phyloP scores from a whole-genome alignment of 2,797 vertebrate genomes.

The Sebastes umbrosus region DNA sequence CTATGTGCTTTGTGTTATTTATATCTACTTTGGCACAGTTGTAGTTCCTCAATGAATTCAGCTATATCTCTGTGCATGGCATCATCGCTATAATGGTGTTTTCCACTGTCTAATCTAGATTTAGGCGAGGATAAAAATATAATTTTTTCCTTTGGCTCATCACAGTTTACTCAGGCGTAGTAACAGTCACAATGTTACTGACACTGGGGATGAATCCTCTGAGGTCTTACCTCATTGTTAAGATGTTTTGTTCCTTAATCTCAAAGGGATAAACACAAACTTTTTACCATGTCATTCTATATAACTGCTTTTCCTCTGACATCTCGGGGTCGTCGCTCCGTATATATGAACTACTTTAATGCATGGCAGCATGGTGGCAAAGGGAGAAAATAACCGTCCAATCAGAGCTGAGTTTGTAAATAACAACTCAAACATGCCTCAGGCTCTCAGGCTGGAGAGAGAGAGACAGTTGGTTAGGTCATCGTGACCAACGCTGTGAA shows the following conservation, averaged over 20 bases:
- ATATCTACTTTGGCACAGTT: too few species aligned
- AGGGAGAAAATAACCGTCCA: neutral
- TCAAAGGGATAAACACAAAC: neutral
- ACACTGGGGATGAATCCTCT: too few species aligned
- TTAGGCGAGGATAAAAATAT: too few species aligned
- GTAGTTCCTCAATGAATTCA: too few species aligned
- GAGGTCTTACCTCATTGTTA: too few species aligned
- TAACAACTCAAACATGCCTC: neutral
- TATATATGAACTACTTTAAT: neutral
- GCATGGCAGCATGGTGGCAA: neutral
- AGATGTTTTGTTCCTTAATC: neutral
- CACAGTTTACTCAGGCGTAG: too few species aligned
- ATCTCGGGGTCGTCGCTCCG: neutral
- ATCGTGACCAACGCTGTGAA: neutral
- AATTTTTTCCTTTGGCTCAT: too few species aligned
- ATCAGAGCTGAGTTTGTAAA: neutral
- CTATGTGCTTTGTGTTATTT: too few species aligned
- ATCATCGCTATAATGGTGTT: too few species aligned
- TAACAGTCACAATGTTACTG: too few species aligned
- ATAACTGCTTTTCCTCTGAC: neutral
- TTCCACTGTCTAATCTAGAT: too few species aligned
- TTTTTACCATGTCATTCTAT: neutral
- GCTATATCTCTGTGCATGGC: too few species aligned
- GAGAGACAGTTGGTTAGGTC: neutral
- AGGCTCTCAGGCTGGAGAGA: neutral